Conservation (phyloP, 2,797 vertebrate genomes). For the Clangula hyemalis region DNA sequence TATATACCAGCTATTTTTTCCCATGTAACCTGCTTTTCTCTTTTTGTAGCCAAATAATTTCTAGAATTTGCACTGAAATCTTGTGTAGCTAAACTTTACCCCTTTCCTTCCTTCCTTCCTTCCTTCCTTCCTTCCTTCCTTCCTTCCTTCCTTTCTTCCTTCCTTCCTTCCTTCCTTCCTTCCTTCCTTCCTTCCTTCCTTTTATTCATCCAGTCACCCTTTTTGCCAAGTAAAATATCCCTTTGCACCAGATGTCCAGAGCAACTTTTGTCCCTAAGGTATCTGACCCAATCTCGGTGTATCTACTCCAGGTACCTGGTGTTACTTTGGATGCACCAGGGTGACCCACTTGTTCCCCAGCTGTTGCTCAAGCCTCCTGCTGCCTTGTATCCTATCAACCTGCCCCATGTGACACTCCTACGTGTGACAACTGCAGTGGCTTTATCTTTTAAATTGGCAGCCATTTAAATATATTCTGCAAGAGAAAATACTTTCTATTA, state of each 20-base stretch:
- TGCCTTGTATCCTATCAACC: not conserved
- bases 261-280: not conserved
- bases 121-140: no score
- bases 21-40: not conserved
- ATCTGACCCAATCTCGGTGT: no score
- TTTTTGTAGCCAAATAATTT: not conserved
- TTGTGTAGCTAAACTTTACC: not conserved
- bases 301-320: not conserved
- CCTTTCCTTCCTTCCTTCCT: not conserved
- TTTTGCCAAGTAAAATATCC: not conserved
- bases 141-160: no score
- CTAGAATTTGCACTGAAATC: not conserved
- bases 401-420: not conserved
- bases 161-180: not conserved
- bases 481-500: not conserved
- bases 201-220: no score
- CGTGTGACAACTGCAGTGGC: not conserved
- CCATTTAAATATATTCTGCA: not conserved
- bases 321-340: not conserved
- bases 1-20: not conserved
- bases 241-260: not conserved
- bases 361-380: not conserved
- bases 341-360: no score
- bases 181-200: not conserved
- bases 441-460: not conserved